Base-by-base conservation (phyloP, 2,797 vertebrate genomes). In the Setipinna tenuifilis region DNA sequence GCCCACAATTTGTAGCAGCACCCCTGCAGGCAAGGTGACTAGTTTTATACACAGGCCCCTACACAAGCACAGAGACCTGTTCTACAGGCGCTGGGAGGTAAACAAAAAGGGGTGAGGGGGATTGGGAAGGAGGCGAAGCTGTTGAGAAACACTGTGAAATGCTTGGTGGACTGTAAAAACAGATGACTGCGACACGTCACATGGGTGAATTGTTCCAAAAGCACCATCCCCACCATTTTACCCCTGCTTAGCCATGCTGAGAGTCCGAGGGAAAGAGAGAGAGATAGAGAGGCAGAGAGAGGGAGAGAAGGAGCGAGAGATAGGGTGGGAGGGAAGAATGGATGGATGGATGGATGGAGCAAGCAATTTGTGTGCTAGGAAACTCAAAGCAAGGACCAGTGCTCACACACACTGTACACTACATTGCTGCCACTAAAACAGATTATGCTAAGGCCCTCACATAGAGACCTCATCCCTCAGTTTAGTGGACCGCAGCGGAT, bases 371-470 rank as follows among this genome's bases (percentile, higher is more conserved):
- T 6, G 65, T 71, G 65, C 25, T 59, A 23, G 61, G n/a, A 25
- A 65, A 65, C 28, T 41, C 28, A 41, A 75, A 31, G 17, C 31
- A 19, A 44, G 31, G 31, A 3, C 7, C 71, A 41, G 17, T 78
- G 31, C 71, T 19, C 35, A 21, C 17, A 19, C 71, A n/a, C 14
- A 75, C 12, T 9, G 35, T 41, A 78, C 71, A 78, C 6, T 44
- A 21, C 7, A 78, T 19, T 19, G 35, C 5, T 5, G 31, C 35
- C 1, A 17, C 35, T 17, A 78, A 17, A 35, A 78, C 12, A 75
- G 68, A 75, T 41, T 75, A 41, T 75, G 68, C 68, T 75, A 35
- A 78, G 71, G 71, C 35, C 71, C 35, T 41, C 71, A 78, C 71
- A 78, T 19, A 35, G n/a, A 41, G 31, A 21, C 35, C 44, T 10